phyloP scores from a whole-genome alignment of 2,888 invertebrate species.

The Zhuqinia jingwanae region DNA sequence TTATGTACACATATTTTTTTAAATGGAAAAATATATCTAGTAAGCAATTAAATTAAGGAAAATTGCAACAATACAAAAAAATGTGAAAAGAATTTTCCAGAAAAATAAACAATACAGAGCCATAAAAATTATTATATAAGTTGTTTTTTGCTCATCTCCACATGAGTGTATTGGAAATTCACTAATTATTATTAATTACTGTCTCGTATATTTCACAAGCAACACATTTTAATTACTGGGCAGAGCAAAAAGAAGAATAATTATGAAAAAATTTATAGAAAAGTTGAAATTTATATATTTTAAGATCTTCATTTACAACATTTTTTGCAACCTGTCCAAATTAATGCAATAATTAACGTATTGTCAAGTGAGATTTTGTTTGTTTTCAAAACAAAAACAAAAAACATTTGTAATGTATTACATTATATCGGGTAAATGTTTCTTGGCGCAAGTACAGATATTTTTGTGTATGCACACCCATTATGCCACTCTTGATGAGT shows the following conservation, averaged over 20 bases:
- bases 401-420: no score
- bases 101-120: background rate
- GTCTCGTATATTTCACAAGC: background rate
- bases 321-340: constrained; percentile 4
- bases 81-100: background rate
- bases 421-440: no score
- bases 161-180: no score
- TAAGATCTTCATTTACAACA: background rate
- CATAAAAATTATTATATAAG: background rate
- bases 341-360: constrained; percentile 16
- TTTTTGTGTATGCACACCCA: no score
- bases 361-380: no score
- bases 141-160: background rate
- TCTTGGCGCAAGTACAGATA: no score
- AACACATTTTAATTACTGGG: background rate
- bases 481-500: constrained; percentile 21
- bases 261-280: background rate
- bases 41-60: background rate
- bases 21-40: background rate
- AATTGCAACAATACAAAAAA: background rate
- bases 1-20: background rate
- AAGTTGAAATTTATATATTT: background rate
- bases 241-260: no score
- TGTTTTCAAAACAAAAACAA: no score
- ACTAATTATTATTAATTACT: constrained; percentile 15